Percentiles rank a stretch among this genome's conserved stretches.
Conservation (phyloP, 1,140 invertebrate species). For the Lordiphosa mommai region DNA sequence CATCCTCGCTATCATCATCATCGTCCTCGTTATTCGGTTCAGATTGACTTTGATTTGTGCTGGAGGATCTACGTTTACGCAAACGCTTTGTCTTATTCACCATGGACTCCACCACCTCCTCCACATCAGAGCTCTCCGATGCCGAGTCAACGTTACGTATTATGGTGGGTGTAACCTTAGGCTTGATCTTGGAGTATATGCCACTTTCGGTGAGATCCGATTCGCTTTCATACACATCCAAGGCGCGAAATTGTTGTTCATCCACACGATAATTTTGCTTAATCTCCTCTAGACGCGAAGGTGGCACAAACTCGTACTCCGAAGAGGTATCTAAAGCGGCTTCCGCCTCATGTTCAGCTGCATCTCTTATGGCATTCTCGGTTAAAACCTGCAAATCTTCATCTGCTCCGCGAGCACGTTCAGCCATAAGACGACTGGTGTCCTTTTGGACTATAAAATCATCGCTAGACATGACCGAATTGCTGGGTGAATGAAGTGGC, state of each 20-base stretch:
- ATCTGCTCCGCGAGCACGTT: slow-evolving; percentile 50
- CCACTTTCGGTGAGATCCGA: slow-evolving; percentile 71
- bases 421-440: slow-evolving; percentile 44
- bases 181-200: slow-evolving; percentile 61
- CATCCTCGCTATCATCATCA: slow-evolving; percentile 37
- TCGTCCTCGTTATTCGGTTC: slow-evolving; percentile 48
- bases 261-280: slow-evolving; percentile 66
- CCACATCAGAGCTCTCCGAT: slow-evolving; percentile 43
- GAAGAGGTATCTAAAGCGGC: slow-evolving; percentile 33
- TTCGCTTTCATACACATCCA: slow-evolving; percentile 77
- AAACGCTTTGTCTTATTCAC: slow-evolving; percentile 62
- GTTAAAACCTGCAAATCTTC: slow-evolving; percentile 62
- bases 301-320: slow-evolving; percentile 59
- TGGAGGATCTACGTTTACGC: slow-evolving; percentile 63
- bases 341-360: slow-evolving; percentile 11
- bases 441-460: slow-evolving; percentile 75
- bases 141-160: slow-evolving; percentile 50
- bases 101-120: slow-evolving; percentile 28
- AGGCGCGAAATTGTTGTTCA: slow-evolving; percentile 60
- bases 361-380: slow-evolving; percentile 48
- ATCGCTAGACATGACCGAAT: slow-evolving; percentile 66
- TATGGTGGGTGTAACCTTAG: slow-evolving; percentile 42
- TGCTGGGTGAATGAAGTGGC: slow-evolving; percentile 46
- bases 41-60: slow-evolving; percentile 61
- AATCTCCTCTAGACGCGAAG: slow-evolving; percentile 43